Conservation (phyloP, 2,888 invertebrate genomes). For the Elysia crispata region DNA sequence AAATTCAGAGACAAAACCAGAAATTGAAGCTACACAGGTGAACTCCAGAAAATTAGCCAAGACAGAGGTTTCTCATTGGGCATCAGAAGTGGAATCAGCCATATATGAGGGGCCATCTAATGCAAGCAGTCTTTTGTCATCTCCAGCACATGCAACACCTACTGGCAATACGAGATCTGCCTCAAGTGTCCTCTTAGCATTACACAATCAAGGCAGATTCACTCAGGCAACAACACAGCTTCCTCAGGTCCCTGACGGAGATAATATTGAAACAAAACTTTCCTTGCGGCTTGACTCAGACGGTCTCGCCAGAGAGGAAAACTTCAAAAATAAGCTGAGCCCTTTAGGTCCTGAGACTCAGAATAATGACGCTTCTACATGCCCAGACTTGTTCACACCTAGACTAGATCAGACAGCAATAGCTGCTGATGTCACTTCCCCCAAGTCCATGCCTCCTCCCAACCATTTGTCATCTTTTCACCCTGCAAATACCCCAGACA, state of each 20-base stretch:
- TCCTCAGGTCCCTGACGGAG: background rate
- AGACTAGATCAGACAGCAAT: background rate
- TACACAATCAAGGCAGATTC: conserved; percentile 1
- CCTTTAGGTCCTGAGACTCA: background rate
- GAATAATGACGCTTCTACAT: background rate
- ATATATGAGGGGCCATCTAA: background rate
- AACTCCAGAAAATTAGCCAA: background rate
- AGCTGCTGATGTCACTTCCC: background rate
- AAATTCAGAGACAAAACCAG: too few species aligned
- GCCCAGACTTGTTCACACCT: background rate
- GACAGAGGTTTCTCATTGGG: background rate
- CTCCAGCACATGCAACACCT: background rate
- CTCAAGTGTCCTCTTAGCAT: conserved; percentile 31
- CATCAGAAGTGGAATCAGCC: too few species aligned
- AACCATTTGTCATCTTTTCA: conserved; percentile 17
- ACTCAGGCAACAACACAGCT: background rate
- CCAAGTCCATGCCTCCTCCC: conserved; percentile 11
- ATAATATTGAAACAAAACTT: background rate
- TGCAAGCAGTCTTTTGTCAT: conserved; percentile 22
- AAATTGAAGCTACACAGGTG: background rate
- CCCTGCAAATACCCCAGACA: conserved; percentile 22
- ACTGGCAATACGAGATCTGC: conserved; percentile 14
- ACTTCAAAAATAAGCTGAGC: background rate
- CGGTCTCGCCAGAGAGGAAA: background rate
- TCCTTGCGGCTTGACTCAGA: too few species aligned